phyloP scores from a whole-genome alignment of 2,113 vertebrate genomes.

The Anarrhichthys ocellatus region DNA sequence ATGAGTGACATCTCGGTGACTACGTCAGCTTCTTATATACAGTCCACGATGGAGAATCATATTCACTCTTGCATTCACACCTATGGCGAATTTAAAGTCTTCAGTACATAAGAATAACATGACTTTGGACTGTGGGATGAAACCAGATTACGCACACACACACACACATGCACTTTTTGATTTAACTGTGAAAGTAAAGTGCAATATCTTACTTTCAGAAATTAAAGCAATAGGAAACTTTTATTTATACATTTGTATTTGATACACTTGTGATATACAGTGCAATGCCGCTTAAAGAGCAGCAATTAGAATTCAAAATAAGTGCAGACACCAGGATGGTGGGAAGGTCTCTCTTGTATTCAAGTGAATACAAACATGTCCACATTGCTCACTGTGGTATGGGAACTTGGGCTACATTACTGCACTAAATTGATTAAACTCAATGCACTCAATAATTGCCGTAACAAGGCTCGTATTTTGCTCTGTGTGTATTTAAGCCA shows the following conservation, averaged over 20 bases:
- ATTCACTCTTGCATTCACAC: neutral
- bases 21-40: no score
- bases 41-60: neutral
- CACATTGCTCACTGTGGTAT: neutral
- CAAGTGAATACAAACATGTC: neutral
- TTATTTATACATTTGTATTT: neutral
- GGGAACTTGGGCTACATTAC: neutral
- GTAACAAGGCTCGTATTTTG: conserved; percentile 14
- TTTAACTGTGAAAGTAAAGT: neutral
- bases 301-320: neutral
- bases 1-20: no score
- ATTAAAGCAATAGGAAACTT: neutral
- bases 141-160: no score
- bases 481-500: conserved; percentile 12
- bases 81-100: neutral
- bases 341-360: neutral
- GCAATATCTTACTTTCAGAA: neutral
- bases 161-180: neutral
- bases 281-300: neutral
- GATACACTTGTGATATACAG: neutral
- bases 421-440: conserved; percentile 17
- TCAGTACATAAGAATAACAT: neutral
- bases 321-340: neutral
- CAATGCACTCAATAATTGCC: neutral
- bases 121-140: neutral